phyloP scores from a whole-genome alignment of 2,797 vertebrate species.

The Girardinus metallicus region DNA sequence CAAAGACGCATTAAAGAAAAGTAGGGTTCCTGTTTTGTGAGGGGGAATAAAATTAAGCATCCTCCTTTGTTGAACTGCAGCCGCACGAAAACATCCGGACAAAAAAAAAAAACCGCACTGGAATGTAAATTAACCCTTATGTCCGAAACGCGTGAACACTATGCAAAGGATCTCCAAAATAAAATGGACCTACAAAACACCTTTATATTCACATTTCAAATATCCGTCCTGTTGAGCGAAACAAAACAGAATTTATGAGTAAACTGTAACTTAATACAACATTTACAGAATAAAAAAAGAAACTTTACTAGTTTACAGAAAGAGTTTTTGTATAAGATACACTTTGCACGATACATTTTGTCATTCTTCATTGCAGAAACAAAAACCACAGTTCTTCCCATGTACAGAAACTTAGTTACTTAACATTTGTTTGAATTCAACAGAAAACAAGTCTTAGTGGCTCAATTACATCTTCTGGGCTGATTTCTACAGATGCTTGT shows the following conservation, averaged over 20 bases:
- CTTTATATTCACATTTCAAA: conserved; percentile 71
- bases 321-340: conserved; percentile 5
- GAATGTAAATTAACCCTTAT: conserved; percentile 46
- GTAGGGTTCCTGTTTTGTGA: neutral
- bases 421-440: neutral
- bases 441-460: conserved; percentile 14
- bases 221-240: conserved; percentile 35
- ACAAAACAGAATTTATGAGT: conserved; percentile 21
- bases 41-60: conserved; percentile 43
- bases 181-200: conserved; percentile 58
- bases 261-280: conserved; percentile 27
- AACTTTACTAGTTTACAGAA: conserved; percentile 18
- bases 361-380: conserved; percentile 41
- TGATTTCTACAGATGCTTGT: conserved; percentile 27
- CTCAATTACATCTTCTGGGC: conserved; percentile 5
- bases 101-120: conserved; percentile 34
- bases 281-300: conserved; percentile 33
- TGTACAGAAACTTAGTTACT: conserved; percentile 44
- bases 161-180: conserved; percentile 72
- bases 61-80: conserved; percentile 42
- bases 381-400: conserved; percentile 54
- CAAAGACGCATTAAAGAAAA: conserved; percentile 20
- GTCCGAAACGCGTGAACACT: conserved; percentile 66
- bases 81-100: conserved; percentile 44
- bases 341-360: conserved; percentile 54